Conservation (phyloP, 1,140 invertebrate species). For the Heliconius melpomene region DNA sequence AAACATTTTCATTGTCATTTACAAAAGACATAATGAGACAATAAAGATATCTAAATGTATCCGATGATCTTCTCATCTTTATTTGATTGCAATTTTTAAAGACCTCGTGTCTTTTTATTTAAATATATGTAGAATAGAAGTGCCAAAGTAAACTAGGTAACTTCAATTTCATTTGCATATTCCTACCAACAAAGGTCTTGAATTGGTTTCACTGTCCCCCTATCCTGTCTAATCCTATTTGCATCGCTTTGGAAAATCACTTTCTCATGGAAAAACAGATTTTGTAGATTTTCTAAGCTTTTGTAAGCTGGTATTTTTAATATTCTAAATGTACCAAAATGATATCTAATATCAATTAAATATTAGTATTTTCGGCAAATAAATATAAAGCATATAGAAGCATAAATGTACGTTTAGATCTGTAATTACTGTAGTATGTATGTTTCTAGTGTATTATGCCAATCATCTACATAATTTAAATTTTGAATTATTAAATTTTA, state of each 20-base stretch:
- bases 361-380: too few relatives aligned
- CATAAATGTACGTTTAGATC: too few relatives aligned
- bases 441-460: too few relatives aligned
- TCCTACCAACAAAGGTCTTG: constrained; percentile 47
- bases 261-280: constrained; percentile 50
- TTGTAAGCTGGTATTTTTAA: neutral
- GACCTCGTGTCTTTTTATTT: neutral
- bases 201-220: constrained; percentile 45
- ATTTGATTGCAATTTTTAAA: neutral
- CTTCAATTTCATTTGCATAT: constrained; percentile 59
- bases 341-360: neutral
- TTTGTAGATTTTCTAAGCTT: constrained; percentile 26
- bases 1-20: too few relatives aligned
- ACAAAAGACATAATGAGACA: too few relatives aligned
- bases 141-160: constrained; percentile 26
- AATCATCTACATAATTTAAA: too few relatives aligned
- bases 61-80: too few relatives aligned
- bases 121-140: constrained; percentile 1
- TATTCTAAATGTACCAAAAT: neutral
- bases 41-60: too few relatives aligned
- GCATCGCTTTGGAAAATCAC: constrained; percentile 48
- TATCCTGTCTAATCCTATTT: constrained; percentile 56
- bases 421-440: too few relatives aligned
- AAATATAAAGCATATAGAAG: too few relatives aligned
- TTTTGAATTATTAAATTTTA: too few relatives aligned